A percentile compares a stretch with the other conserved stretches of the same genome.
Evolutionary conservation across 1,140 invertebrate genomes (phyloP).

Genomic region (Trichogramma pretiosum): DNA sequence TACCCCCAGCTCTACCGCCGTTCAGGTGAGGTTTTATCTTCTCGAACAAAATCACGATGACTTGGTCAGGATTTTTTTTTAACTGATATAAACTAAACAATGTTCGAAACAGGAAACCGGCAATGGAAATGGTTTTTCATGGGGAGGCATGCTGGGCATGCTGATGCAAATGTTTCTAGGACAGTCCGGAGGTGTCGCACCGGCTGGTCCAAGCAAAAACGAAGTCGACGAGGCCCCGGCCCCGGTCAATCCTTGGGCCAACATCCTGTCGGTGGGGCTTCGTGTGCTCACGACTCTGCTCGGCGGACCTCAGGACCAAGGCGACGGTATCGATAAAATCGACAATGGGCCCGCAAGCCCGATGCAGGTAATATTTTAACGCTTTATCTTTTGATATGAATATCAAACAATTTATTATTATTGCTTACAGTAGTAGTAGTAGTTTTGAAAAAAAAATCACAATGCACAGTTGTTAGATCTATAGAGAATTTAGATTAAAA

Average conservation of each 20-base stretch:
- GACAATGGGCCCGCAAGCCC: slow-evolving; percentile 68
- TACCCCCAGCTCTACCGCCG: slow-evolving; percentile 67
- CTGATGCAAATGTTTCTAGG: slow-evolving; percentile 78
- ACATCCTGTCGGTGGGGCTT: slow-evolving; percentile 68
- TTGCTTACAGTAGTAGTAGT: too few relatives aligned
- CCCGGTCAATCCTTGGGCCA: slow-evolving; percentile 72
- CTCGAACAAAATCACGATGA: slow-evolving; percentile 17
- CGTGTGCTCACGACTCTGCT: slow-evolving; percentile 75
- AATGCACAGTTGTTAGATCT: too few relatives aligned
- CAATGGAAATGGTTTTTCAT: slow-evolving; percentile 62
- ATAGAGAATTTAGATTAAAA: too few relatives aligned
- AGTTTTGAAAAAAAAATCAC: too few relatives aligned
- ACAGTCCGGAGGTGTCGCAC: slow-evolving; percentile 42
- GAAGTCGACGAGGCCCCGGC: slow-evolving; percentile 58
- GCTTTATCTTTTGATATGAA: too few relatives aligned
- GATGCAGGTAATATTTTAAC: slow-evolving; percentile 76
- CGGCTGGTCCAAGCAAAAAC: slow-evolving; percentile 68
- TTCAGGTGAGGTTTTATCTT: too few relatives aligned
- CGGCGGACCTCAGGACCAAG: slow-evolving; percentile 57
- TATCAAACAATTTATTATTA: too few relatives aligned
- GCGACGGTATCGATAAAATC: slow-evolving; percentile 79
- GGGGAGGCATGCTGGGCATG: slow-evolving; percentile 76
- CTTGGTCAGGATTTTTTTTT: background rate
- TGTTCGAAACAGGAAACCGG: slow-evolving; percentile 39
- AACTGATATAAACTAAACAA: slow-evolving; percentile 3